Evolutionary conservation across 1,140 invertebrate species (phyloP).

Genomic region (Brachionus paranguensis): DNA sequence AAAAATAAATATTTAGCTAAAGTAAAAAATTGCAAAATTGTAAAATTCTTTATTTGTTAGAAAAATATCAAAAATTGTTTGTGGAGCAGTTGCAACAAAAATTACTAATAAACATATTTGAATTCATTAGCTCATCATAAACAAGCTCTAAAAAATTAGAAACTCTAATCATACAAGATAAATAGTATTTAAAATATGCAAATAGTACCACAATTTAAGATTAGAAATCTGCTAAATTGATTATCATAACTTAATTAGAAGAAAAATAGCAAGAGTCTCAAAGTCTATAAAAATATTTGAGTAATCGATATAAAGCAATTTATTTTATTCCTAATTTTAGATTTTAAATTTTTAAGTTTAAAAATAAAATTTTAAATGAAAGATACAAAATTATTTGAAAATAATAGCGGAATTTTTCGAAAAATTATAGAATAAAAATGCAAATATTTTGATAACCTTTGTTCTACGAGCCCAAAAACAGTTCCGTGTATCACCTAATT

Average conservation of each 20-base stretch:
- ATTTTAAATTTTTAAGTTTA: too few species aligned
- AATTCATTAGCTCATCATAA: background rate
- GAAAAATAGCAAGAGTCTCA: background rate
- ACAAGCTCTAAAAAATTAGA: background rate
- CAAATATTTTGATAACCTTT: too few species aligned
- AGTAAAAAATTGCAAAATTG: background rate
- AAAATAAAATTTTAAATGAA: too few species aligned
- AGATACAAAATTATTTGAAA: too few species aligned
- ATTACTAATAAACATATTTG: background rate
- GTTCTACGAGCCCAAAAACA: too few species aligned
- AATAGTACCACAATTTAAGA: background rate
- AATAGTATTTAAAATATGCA: background rate
- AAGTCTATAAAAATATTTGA: background rate
- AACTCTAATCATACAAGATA: background rate
- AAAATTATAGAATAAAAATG: too few species aligned
- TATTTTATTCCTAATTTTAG: too few species aligned
- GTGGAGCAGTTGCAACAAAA: background rate
- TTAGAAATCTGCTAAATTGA: background rate
- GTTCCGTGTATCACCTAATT: too few species aligned
- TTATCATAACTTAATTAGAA: background rate
- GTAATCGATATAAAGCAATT: too few species aligned
- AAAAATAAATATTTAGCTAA: background rate
- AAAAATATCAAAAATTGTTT: background rate
- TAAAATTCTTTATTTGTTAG: background rate
- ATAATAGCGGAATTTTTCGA: too few species aligned